phyloP scores from a whole-genome alignment of 2,888 invertebrate genomes.

The Sphaerophoria rueppellii region DNA sequence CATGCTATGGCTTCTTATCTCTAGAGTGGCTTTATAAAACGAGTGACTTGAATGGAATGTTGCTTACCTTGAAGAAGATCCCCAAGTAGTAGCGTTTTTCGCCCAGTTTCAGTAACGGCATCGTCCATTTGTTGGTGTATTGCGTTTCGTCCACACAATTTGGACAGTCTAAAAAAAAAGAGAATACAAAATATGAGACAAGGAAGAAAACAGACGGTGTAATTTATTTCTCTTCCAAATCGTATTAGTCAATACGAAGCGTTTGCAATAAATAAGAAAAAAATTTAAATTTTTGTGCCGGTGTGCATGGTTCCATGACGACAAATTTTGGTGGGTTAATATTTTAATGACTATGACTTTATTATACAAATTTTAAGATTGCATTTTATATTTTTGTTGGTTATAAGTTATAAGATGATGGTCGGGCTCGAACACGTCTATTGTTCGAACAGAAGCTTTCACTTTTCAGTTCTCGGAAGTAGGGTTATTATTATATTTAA shows the following conservation, averaged over 20 bases:
- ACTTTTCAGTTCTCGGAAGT: background rate
- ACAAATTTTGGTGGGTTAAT: constrained; percentile 13
- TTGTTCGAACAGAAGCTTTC: background rate
- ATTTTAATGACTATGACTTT: background rate
- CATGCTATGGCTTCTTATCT: background rate
- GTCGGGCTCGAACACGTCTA: background rate
- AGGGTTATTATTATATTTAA: background rate
- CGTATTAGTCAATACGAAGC: background rate
- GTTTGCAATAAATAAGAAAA: background rate
- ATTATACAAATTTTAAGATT: constrained; percentile 1
- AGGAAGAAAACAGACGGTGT: background rate
- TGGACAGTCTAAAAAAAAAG: constrained; percentile 87
- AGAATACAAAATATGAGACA: constrained; percentile 36
- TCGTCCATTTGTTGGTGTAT: constrained; percentile 91
- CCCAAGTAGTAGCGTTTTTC: constrained; percentile 95
- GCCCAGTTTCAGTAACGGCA: constrained; percentile 93
- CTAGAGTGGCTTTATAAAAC: background rate
- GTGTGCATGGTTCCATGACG: background rate
- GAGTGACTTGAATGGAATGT: constrained; percentile 76
- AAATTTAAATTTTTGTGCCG: constrained; percentile 1
- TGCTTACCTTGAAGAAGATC: constrained; percentile 94
- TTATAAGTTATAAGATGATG: background rate
- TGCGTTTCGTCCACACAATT: constrained; percentile 90
- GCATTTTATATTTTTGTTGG: background rate
- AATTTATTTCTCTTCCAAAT: constrained; percentile 11